Evolutionary conservation across 35 echinoderm and acorn worm genomes (phyloP), one percentile per base, ranked within the genome.

Genomic region (Eucidaris tribuloides): DNA sequence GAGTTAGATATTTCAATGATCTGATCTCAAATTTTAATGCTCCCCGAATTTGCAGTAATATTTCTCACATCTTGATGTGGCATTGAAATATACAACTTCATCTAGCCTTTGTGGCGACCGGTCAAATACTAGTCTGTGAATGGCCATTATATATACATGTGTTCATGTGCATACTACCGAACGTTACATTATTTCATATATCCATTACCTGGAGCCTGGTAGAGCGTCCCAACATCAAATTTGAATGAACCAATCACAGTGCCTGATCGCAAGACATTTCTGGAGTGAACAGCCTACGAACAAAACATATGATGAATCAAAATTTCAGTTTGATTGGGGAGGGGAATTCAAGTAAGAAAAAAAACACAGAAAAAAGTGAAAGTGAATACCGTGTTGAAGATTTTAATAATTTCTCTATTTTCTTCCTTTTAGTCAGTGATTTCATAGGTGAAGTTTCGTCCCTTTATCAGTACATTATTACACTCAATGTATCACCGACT

Each of bases 151-250:
- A n/a, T n/a, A n/a, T n/a, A n/a, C n/a, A n/a, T n/a, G n/a, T n/a
- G n/a, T n/a, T n/a, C n/a, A n/a, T n/a, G n/a, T 77, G 23, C 11
- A 38, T 42, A 15, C 7, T 77, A 23, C 40, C 25, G 30, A 37
- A 25, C 23, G 14, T 71, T 71, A 71, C 33, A 19, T 24, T 36
- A 19, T 5, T 11, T 24, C 35, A 20, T 42, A 34, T 24, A 81
- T 22, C 31, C 28, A 34, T 39, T 87, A 97, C 95, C 95, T 89
- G 50, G 95, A 17, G 95, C 95, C 27, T 89, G 86, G 59, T 98
- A 98, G 7, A 98, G 82, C 22, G 95, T 98, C 1, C 95, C 95
- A 23, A 98, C 90, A 76, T 98, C 95, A 89, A 93, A 89, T 58
- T 98, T 98, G 58, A 93, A 93, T 32, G 65, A 31, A 1, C 95